phyloP scores from a whole-genome alignment of 2,888 invertebrate genomes.

The Griposia aprilina region DNA sequence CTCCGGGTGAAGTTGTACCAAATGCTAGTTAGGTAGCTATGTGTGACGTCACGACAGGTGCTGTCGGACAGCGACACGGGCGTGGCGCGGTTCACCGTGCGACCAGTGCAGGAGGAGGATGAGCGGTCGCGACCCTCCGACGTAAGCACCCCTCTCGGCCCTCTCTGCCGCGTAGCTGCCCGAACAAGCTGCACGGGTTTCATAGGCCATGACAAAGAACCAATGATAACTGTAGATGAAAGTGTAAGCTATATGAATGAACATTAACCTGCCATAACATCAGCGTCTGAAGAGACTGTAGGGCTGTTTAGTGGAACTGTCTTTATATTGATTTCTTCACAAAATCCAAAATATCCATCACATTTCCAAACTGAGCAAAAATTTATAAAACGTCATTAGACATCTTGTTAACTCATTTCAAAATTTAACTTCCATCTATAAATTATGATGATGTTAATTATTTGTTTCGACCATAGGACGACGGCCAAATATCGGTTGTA shows the following conservation, averaged over 20 bases:
- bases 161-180: constrained; percentile 55
- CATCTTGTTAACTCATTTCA: background rate
- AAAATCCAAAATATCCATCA: background rate
- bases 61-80: constrained; percentile 89
- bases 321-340: constrained; percentile 11
- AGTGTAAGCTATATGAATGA: constrained; percentile 54
- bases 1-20: constrained; percentile 49
- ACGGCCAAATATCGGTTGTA: constrained; percentile 63
- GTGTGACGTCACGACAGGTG: constrained; percentile 82
- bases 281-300: constrained; percentile 4
- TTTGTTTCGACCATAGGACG: constrained; percentile 59
- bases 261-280: constrained; percentile 40
- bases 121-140: constrained; percentile 90
- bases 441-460: constrained; percentile 26
- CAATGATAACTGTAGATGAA: constrained; percentile 53
- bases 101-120: constrained; percentile 93
- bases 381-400: background rate
- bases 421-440: background rate
- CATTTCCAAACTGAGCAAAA: background rate
- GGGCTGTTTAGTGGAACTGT: constrained; percentile 6
- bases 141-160: constrained; percentile 78
- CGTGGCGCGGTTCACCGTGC: constrained; percentile 92
- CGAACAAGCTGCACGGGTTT: constrained; percentile 56
- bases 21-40: constrained; percentile 66
- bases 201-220: constrained; percentile 45